Evolutionary conservation across 2,797 vertebrate species (phyloP), one percentile per base, ranked within the genome.

Genomic region (Poeciliopsis paucimaculata): DNA sequence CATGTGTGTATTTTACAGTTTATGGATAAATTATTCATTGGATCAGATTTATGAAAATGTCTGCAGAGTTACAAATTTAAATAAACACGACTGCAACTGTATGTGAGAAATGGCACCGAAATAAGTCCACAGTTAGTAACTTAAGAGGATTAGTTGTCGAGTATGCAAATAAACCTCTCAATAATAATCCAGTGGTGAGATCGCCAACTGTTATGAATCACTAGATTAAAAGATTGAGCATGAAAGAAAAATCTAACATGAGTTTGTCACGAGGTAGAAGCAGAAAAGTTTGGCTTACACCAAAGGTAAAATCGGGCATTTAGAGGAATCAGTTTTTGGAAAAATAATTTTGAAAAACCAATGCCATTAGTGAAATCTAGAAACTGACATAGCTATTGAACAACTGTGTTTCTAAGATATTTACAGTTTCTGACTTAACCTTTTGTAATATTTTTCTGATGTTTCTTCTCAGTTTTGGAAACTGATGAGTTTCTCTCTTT

Each of bases 171-270:
- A 79, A 79, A 74, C 43, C 72, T 77, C 71, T 76, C 82, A 74
- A 62, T 79, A 79, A 86, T 86, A 82, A 89, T 86, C 81, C 80
- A 79, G 75, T 68, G 77, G 31, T 77, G 71, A 80, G 49, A 73
- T 57, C 45, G 70, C 46, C 70, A 74, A 46, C 45, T 78, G 45
- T 43, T 74, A 71, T 53, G 39, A 78, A 77, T 73, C 57, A 79
- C 9, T 0, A 62, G 28, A 77, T 64, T 77, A 77, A 72, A 76
- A 73, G 74, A 45, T 79, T 68, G 68, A 64, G 72, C 60, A 68
- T 53, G 53, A 72, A 81, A 82, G 53, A 3, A 57, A 76, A 76
- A 53, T 60, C 4, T 41, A 55, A 77, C 31, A 26, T 3, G 16
- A 55, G 36, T 60, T 62, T 43, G 45, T 45, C 53, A 55, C 7